phyloP scores from a whole-genome alignment of 2,113 vertebrate genomes.

The Oncorhynchus gorbuscha region DNA sequence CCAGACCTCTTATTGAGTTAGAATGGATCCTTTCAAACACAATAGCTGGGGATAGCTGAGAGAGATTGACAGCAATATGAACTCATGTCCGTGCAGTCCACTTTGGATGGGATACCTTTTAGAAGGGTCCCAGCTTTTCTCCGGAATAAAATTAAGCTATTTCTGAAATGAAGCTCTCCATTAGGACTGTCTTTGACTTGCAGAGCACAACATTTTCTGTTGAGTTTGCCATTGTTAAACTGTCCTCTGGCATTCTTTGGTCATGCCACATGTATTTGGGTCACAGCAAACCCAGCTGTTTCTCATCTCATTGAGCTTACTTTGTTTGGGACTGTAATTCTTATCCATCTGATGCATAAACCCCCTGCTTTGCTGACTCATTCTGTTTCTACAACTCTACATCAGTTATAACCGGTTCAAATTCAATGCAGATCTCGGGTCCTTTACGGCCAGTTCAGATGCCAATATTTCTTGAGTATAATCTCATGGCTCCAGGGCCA shows the following conservation, averaged over 20 bases:
- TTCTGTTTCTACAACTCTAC: slow-evolving; percentile 11
- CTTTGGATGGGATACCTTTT: slow-evolving; percentile 23
- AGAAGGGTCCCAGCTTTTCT: not conserved
- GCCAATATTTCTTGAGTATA: too few species aligned
- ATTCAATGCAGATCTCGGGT: too few species aligned
- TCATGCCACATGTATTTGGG: not conserved
- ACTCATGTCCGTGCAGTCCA: not conserved
- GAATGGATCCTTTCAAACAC: too few species aligned
- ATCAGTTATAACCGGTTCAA: not conserved
- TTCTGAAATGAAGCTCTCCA: slow-evolving; percentile 24
- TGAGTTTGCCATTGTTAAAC: slow-evolving; percentile 13
- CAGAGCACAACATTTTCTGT: slow-evolving; percentile 9
- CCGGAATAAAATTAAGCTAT: not conserved
- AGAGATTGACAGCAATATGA: too few species aligned
- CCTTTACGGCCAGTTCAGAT: too few species aligned
- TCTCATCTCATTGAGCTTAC: slow-evolving; percentile 7
- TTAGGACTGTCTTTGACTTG: slow-evolving; percentile 47
- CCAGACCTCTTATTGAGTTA: too few species aligned
- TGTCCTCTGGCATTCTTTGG: slow-evolving; percentile 6
- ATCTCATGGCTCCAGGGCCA: too few species aligned
- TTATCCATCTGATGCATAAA: not conserved
- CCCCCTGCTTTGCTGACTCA: not conserved
- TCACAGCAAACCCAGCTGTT: slow-evolving; percentile 12
- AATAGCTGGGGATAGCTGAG: too few species aligned
- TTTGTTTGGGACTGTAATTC: not conserved